These are phyloP conservation scores for Battus philenor DNA, from an alignment of 1,140 invertebrate genomes.

Conservation along the genomic window DNA sequence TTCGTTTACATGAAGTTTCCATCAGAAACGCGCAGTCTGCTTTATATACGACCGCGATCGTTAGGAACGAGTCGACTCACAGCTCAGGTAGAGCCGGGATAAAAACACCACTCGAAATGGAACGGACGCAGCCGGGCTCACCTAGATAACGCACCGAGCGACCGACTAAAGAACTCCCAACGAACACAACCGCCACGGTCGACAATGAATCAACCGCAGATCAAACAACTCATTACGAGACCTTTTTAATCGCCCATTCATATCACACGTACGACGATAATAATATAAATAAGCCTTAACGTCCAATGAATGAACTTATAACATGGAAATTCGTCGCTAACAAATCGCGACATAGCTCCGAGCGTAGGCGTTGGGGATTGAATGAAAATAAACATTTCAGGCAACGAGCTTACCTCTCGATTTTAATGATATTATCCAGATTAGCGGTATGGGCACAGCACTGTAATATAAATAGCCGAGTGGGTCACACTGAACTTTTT, in stretches of 20 bases:
- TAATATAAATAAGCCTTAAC: constrained; percentile 60
- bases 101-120: constrained; percentile 69
- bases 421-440: constrained; percentile 69
- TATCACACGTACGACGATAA: constrained; percentile 54
- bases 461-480: constrained; percentile 38
- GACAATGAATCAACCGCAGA: constrained; percentile 38
- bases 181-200: constrained; percentile 6
- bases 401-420: constrained; percentile 57
- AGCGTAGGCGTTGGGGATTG: constrained; percentile 63
- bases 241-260: constrained; percentile 53
- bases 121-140: constrained; percentile 55
- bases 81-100: constrained; percentile 68
- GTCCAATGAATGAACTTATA: constrained; percentile 68
- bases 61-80: constrained; percentile 38
- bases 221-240: constrained; percentile 27
- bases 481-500: constrained; percentile 48
- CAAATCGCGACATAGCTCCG: constrained; percentile 62
- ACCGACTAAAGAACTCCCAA: constrained; percentile 28
- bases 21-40: constrained; percentile 30
- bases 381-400: constrained; percentile 66
- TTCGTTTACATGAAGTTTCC: constrained; percentile 5
- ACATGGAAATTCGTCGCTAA: constrained; percentile 71
- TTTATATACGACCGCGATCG: constrained; percentile 37
- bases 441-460: constrained; percentile 59
- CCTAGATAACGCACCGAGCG: constrained; percentile 62